Percentiles rank a stretch among this genome's conserved stretches.
Conservation (phyloP, 2,797 vertebrate species). For the Sarcoramphus papa region DNA sequence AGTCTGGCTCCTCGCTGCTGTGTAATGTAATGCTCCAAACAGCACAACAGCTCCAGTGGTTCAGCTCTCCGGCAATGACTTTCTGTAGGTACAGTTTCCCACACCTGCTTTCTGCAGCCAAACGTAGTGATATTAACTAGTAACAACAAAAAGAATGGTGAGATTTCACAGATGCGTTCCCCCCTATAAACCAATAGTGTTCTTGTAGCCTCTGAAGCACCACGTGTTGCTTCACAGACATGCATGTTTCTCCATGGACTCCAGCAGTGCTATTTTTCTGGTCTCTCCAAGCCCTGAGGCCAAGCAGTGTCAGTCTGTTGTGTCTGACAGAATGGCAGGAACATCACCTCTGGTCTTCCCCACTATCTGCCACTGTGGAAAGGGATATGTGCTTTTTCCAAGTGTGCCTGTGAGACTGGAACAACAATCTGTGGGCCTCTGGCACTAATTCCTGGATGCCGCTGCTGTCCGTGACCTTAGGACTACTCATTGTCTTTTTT, state of each 20-base stretch:
- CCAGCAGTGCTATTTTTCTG: background rate
- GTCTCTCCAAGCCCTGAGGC: background rate
- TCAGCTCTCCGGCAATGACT: background rate
- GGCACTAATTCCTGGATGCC: background rate
- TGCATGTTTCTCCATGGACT: background rate
- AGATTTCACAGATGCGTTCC: rapidly evolving
- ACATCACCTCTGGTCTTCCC: background rate
- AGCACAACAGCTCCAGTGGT: background rate
- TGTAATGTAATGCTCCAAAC: background rate
- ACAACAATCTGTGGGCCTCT: background rate
- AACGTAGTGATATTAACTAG: rapidly evolving
- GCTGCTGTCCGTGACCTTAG: background rate
- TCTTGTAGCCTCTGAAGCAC: background rate
- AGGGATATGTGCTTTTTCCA: background rate
- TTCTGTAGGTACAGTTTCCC: background rate
- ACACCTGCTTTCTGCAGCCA: background rate
- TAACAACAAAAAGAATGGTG: background rate
- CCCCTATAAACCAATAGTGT: rapidly evolving
- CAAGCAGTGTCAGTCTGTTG: background rate
- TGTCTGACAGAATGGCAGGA: background rate
- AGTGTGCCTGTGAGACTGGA: background rate
- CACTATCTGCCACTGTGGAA: rapidly evolving
- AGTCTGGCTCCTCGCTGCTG: background rate
- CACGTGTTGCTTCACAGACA: background rate
- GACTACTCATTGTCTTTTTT: background rate